Base-by-base conservation (phyloP, 2,888 invertebrate species). In the Alentia gelatinosa region DNA sequence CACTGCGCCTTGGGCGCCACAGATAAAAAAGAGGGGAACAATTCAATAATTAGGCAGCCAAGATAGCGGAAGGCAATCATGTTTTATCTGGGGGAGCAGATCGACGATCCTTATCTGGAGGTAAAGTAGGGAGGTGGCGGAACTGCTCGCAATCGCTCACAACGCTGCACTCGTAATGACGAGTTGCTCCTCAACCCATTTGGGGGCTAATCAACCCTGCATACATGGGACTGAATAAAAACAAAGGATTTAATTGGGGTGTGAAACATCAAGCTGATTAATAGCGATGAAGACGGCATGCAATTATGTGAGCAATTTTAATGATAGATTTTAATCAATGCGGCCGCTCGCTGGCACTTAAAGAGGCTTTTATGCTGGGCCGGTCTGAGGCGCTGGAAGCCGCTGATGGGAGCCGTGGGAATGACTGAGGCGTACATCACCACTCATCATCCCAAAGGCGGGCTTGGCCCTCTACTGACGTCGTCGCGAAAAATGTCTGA, bases 191-290 rank as follows among this genome's bases (percentile, higher is more conserved):
- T 86, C 86, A 86, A 33, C 86, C 86, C 86, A 86, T 86, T 86
- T 47, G 86, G 86, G 86, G 86, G 86, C 86, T 86, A 86, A 86
- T 86, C 86, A 86, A 50, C 47, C 86, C 50, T 86, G 86, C 86
- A 86, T 86, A 86, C 86, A 86, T 30, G 86, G 86, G n/a, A 30
- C 86, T 47, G 86, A 86, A 86, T 86, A 86, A 86, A 86, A 86
- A 86, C 86, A 86, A 86, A 86, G 50, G 86, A 42, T 86, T 86
- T 86, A 86, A 86, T 86, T 86, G 86, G 86, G 86, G 86, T 86
- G 86, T 86, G 86, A 86, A 86, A 86, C 86, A 86, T 86, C 86
- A 86, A 86, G 86, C 86, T 86, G 86, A 86, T 86, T 86, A 86
- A 86, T 86, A 86, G 86, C 47, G 86, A 86, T 86, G 86, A 86